These are phyloP conservation scores for Drosophila borealis DNA, from an alignment of 2,888 invertebrate genomes.

Conservation along the genomic window DNA sequence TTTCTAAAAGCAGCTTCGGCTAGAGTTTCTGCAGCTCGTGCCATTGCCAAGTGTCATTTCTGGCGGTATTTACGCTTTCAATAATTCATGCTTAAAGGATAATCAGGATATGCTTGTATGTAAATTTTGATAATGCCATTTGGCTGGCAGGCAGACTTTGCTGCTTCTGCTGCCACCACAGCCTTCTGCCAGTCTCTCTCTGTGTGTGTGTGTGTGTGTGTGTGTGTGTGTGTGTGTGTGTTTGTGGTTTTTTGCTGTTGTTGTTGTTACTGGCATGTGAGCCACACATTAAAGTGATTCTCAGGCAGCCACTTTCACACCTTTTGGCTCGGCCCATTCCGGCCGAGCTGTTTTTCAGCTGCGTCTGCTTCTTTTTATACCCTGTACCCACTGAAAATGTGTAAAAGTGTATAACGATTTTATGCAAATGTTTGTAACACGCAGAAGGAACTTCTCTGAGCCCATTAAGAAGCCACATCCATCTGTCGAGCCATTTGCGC, in stretches of 20 bases:
- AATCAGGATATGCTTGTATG: slow-evolving; percentile 81
- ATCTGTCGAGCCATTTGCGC: no score
- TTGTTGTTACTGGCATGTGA: slow-evolving; percentile 20
- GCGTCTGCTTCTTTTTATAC: slow-evolving; percentile 1
- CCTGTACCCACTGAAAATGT: no score
- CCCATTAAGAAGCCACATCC: no score
- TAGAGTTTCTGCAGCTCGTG: slow-evolving; percentile 18
- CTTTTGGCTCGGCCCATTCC: slow-evolving; percentile 52
- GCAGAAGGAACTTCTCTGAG: no score
- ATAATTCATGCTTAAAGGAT: slow-evolving; percentile 81
- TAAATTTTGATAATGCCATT: slow-evolving; percentile 80
- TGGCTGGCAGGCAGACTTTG: slow-evolving; percentile 47
- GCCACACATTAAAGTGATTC: slow-evolving; percentile 25
- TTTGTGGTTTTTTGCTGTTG: slow-evolving; percentile 1
- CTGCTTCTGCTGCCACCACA: neutral
- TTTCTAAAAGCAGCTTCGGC: slow-evolving; percentile 38
- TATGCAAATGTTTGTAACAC: no score
- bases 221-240: neutral
- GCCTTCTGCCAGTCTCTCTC: no score
- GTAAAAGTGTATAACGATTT: no score
- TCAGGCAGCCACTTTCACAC: slow-evolving; percentile 62
- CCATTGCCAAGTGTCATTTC: slow-evolving; percentile 51
- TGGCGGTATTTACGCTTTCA: slow-evolving; percentile 81
- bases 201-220: slow-evolving; percentile 1
- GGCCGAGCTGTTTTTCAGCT: slow-evolving; percentile 13